Percentiles rank a stretch among this genome's conserved stretches.
These are phyloP conservation scores for Benthosema pterotum DNA, from an alignment of 2,797 vertebrate species.

Conservation along the genomic window DNA sequence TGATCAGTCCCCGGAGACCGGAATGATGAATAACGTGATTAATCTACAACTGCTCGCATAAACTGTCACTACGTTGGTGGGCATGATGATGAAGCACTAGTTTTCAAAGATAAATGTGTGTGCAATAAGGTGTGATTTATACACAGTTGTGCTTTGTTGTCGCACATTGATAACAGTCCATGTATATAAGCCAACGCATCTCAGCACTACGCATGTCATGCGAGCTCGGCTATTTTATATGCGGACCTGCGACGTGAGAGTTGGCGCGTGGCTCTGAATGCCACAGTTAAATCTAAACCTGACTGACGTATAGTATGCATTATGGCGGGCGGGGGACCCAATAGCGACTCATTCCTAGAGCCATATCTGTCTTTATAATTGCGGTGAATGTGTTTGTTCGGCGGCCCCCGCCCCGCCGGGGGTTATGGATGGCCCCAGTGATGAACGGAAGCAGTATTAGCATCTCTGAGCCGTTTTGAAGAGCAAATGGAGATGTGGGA, in stretches of 20 bases:
- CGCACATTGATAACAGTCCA: no score
- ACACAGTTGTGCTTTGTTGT: no score
- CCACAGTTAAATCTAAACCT: no score
- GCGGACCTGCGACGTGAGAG: not conserved
- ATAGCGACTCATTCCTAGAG: not conserved
- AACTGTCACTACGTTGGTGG: no score
- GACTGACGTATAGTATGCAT: not conserved
- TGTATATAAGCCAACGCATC: no score
- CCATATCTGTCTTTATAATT: slow-evolving; percentile 45
- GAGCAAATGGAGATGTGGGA: slow-evolving; percentile 44
- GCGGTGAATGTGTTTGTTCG: slow-evolving; percentile 49
- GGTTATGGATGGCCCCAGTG: slow-evolving; percentile 29
- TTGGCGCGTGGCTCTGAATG: not conserved
- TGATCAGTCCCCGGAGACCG: not conserved
- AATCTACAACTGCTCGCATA: not conserved
- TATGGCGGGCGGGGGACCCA: not conserved
- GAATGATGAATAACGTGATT: not conserved
- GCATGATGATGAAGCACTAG: no score
- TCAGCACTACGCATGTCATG: no score
- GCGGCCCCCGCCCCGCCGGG: slow-evolving; percentile 26
- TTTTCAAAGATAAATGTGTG: no score
- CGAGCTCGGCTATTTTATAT: not conserved
- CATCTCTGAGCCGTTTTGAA: slow-evolving; percentile 44
- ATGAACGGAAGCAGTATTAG: slow-evolving; percentile 42
- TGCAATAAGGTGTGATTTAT: no score